Percentiles rank a stretch among this genome's conserved stretches.
These are phyloP conservation scores for Pangasius mekongensis DNA, from an alignment of 2,797 vertebrate species.

Conservation along the genomic window DNA sequence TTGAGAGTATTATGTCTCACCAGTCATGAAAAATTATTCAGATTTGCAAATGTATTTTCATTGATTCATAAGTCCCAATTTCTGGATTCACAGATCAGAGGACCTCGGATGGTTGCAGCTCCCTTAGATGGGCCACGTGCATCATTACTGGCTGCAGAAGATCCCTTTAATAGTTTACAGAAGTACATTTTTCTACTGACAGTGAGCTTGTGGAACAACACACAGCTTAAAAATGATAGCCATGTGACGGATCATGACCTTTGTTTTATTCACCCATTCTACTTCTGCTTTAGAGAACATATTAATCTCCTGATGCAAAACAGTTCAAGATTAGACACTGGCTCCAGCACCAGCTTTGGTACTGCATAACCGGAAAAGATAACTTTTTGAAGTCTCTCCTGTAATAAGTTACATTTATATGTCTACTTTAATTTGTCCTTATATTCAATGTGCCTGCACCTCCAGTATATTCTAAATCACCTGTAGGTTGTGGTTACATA, in stretches of 20 bases:
- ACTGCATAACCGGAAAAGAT: not conserved
- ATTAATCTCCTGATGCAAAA: not conserved
- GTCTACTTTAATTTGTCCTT: not conserved
- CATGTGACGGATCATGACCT: not conserved
- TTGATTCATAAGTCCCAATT: not conserved
- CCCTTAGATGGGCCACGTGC: conserved; percentile 43
- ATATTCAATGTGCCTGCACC: not conserved
- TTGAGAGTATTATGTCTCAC: not conserved
- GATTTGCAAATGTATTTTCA: not conserved
- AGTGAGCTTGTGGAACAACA: not conserved
- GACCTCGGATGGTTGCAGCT: conserved; percentile 76
- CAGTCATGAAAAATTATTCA: not conserved
- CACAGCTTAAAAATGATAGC: not conserved
- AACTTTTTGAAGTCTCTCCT: not conserved
- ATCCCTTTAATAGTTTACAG: not conserved
- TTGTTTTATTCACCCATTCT: not conserved
- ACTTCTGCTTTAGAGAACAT: not conserved
- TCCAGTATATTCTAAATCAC: not conserved
- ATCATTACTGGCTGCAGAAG: not conserved
- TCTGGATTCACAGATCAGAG: conserved; percentile 69
- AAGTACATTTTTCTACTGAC: not conserved
- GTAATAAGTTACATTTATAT: not conserved
- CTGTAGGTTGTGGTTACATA: not conserved
- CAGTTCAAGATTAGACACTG: not conserved
- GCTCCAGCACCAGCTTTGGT: not conserved